Evolutionary conservation across 2,113 vertebrate genomes (phyloP).

Genomic region (Origma solitaria): DNA sequence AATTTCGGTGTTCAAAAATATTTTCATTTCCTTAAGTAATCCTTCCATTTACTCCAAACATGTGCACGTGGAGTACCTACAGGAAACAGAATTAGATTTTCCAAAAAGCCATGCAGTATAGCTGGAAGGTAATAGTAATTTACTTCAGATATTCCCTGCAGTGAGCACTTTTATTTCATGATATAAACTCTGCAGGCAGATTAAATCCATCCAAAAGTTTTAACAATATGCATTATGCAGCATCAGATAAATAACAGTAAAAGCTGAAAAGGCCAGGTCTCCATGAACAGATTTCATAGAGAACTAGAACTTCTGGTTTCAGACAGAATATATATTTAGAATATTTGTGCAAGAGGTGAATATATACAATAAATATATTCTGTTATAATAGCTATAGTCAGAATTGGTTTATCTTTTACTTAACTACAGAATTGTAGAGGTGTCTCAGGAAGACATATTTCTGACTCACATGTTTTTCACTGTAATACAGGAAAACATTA

Average conservation of each 20-base stretch:
- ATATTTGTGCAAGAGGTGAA: conserved; percentile 4
- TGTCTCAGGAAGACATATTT: not conserved
- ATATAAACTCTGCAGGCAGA: not conserved
- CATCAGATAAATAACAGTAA: not conserved
- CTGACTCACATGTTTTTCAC: not conserved
- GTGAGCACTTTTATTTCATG: not conserved
- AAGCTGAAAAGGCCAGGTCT: not conserved
- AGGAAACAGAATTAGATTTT: not conserved
- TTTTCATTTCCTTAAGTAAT: not conserved
- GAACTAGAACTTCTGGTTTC: conserved; percentile 45
- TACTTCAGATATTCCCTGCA: not conserved
- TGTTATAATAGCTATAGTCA: not conserved
- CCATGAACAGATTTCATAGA: not conserved
- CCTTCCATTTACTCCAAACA: not conserved
- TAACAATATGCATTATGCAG: not conserved
- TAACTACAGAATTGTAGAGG: not conserved
- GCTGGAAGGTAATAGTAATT: not conserved
- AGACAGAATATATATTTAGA: not conserved
- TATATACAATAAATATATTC: not conserved
- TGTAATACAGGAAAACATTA: not conserved
- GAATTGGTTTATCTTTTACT: not conserved
- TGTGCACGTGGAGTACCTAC: not conserved
- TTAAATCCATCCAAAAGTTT: not conserved
- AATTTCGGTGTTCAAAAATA: not conserved
- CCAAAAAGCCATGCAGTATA: not conserved